Evolutionary conservation across 2,888 invertebrate genomes (phyloP).

Genomic region (Chloroclystis v-ata): DNA sequence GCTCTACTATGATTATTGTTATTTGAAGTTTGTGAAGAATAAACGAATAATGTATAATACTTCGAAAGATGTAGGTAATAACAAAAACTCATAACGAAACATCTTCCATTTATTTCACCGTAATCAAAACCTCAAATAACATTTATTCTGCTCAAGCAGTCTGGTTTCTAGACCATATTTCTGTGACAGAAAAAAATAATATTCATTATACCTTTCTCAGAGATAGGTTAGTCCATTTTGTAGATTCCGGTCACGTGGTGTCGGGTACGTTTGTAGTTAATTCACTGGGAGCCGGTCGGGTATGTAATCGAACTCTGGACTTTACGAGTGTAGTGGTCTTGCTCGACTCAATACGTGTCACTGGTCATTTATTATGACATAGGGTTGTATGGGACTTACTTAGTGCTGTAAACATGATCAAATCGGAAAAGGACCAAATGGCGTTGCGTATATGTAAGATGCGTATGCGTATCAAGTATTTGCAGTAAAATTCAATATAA

Average conservation of each 20-base stretch:
- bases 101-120: not conserved
- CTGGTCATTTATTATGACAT: conserved; percentile 45
- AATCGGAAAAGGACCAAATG: too few relatives aligned
- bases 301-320: conserved; percentile 57
- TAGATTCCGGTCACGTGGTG: conserved; percentile 52
- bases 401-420: too few relatives aligned
- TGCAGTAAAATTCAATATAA: too few relatives aligned
- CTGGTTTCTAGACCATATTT: conserved; percentile 19
- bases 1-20: too few relatives aligned
- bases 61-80: too few relatives aligned
- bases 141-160: conserved; percentile 5
- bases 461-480: too few relatives aligned
- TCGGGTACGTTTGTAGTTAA: conserved; percentile 55
- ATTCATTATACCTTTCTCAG: conserved; percentile 37
- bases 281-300: conserved; percentile 51
- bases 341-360: conserved; percentile 44
- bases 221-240: conserved; percentile 41
- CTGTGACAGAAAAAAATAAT: conserved; percentile 31
- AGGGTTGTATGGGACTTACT: conserved; percentile 39
- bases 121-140: not conserved
- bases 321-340: conserved; percentile 54
- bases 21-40: too few relatives aligned
- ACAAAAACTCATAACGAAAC: not conserved
- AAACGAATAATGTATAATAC: too few relatives aligned
- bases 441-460: too few relatives aligned